These are phyloP conservation scores for Archilochus colubris DNA, from an alignment of 2,113 vertebrate genomes.

Conservation along the genomic window DNA sequence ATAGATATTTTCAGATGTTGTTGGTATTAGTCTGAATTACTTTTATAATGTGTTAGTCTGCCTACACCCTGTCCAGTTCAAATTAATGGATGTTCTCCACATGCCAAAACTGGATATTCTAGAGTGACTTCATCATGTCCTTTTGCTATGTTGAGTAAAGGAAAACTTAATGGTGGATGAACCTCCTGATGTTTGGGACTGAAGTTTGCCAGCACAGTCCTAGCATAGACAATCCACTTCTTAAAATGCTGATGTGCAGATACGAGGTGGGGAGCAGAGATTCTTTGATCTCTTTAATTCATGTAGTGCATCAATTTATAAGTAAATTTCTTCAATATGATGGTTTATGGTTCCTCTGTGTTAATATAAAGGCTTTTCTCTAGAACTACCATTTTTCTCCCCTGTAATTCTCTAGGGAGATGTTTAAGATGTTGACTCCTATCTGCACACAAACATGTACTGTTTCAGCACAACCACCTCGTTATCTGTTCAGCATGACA, in stretches of 20 bases:
- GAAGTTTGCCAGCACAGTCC: neutral
- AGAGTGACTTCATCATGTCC: neutral
- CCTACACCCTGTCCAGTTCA: accelerated
- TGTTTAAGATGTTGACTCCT: neutral
- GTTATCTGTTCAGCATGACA: neutral
- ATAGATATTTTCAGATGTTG: neutral
- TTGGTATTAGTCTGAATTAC: neutral
- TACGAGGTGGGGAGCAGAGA: accelerated
- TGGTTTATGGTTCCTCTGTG: neutral
- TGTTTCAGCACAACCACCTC: neutral
- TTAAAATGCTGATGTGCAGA: neutral
- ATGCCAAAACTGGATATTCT: neutral
- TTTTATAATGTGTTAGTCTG: neutral
- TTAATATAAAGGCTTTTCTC: neutral
- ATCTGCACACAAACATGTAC: neutral
- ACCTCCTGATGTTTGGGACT: neutral
- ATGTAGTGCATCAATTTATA: neutral
- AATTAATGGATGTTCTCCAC: neutral
- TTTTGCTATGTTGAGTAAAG: neutral
- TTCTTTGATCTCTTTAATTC: neutral
- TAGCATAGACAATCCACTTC: neutral
- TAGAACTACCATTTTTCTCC: neutral
- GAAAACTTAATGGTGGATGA: neutral
- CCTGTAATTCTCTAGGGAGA: neutral
- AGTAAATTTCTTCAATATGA: neutral